Base-by-base conservation (phyloP, 2,113 vertebrate species). In the Heterotis niloticus region DNA sequence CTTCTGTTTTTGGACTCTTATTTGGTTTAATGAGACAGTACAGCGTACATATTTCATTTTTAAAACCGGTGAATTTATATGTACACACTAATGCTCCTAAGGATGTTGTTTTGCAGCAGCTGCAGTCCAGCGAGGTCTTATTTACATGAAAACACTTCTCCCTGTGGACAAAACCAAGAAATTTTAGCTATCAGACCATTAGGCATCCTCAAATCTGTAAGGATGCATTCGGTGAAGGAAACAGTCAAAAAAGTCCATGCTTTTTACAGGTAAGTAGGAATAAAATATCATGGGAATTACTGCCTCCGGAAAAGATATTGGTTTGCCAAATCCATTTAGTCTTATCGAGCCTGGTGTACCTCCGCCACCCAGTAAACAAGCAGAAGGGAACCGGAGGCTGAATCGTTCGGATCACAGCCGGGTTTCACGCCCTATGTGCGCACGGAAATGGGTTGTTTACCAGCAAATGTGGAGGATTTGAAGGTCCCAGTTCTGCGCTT, bases 391-490 rank as follows among this genome's bases (percentile, higher is more conserved):
- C 12, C 14, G 7, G 52, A 18, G 24, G 14, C 54, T 23, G 54
- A 74, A 59, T 56, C 14, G 24, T 57, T 74, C 23, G 24, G 54
- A 52, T 74, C 52, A 54, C 71, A 44, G 34, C 34, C 34, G 34
- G 7, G 34, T 44, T 44, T 44, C 34, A 44, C 34, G 7, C 34
- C 34, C 34, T 10, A 13, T 20, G 54, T 74, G 71, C 11, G 14
- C 51, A 56, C 26, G 54, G 71, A 17, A 74, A 57, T 16, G 1
- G 26, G n/a, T 59, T 74, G 71, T 74, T 74, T 74, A 59, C 71
- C 51, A 74, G 71, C 71, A 74, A 59, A 74, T 52, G 60, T 20
- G 57, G 71, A 74, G 54, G 71, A 54, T 71, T 34, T 71, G 44
- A 4, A 52, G 69, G 0, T 69, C 67, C 67, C 18, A 4, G 9